Base-by-base conservation (phyloP, 1,140 invertebrate genomes). In the Chymomyza costata region DNA sequence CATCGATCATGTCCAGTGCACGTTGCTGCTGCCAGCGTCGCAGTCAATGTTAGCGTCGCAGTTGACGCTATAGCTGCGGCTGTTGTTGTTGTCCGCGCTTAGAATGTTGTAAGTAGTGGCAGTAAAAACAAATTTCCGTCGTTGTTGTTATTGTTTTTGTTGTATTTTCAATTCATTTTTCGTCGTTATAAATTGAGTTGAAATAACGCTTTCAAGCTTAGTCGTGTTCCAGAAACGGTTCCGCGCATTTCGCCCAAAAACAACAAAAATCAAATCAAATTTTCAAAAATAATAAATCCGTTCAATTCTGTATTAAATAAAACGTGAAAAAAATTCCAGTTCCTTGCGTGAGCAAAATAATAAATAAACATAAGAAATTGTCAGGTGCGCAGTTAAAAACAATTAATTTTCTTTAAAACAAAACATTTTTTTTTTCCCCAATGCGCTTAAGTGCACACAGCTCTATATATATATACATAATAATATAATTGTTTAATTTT, bases 201-300 rank as follows among this genome's bases (percentile, higher is more conserved):
- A 64, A 67, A 83, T 55, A 80, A 55, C 49, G 60, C 58, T 41
- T 61, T 80, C 67, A 65, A 78, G 76, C 73, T 82, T 82, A 84
- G 82, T 84, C 80, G 82, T 69, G 68, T 83, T 82, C 76, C 68
- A 84, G 82, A 69, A 84, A 80, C 82, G 82, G 60, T 83, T 80
- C 65, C 76, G 82, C 76, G 62, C 61, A 68, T 69, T 69, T 50
- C 60, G 41, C 32, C 53, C 6, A 34, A 34, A 28, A 25, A 2
- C 34, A 55, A 37, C 25, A 46, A 38, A 18, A 46, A 30, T 44
- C 17, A 37, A 34, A 19, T 25, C 6, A 41, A 37, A n/a, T 16
- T 37, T 34, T 47, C 30, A 31, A 25, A 61, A 43, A 60, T 38
- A 39, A 51, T 47, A 16, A 35, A 25, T 5, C 8, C 21, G 21